Base-by-base conservation (phyloP, 2,888 invertebrate genomes). In the Eretmocerus hayati region DNA sequence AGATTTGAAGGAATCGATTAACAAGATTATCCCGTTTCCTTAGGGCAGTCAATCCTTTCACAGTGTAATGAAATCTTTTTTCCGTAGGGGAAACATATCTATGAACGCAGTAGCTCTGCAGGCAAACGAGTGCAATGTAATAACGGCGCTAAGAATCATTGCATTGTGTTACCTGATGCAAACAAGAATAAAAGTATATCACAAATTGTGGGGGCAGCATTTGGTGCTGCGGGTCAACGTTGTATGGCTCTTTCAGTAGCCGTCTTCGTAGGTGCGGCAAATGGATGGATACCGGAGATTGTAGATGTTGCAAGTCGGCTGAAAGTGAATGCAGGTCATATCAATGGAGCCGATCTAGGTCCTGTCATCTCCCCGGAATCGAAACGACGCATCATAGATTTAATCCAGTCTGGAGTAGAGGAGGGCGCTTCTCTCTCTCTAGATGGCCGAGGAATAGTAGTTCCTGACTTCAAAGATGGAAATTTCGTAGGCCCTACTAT, bases 91-190 rank as follows among this genome's bases (percentile, higher is more conserved):
- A 87, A 87, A 70, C 89, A 99, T 69, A 97, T 99, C 64, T 99
- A 97, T 72, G 84, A 88, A 59, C 79, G 92, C 53, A 92, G 94
- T 41, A 87, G 90, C 2, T 84, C 85, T 54, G 86, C 87, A 64
- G 97, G 99, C 63, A 95, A 95, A 68, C 81, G 94, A 30, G 93
- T 99, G 0, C 99, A 99, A 73, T 90, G 91, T 59, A 99, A 99
- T 72, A 93, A 99, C 93, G 97, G 97, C 11, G 99, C 99, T 4
- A 99, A 99, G 74, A 99, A 99, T 74, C 99, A 99, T 71, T 97
- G 96, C 35, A 85, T 99, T 13, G 81, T 99, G 33, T 82, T 99
- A 81, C 87, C 94, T 2, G 99, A 99, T 72, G 97, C 97, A 1
- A 95, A 96, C 74, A 97, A 96, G 72, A 94, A 94, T 63, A 87